Base-by-base conservation (phyloP, 2,888 invertebrate species). In the Smittia aterrima region DNA sequence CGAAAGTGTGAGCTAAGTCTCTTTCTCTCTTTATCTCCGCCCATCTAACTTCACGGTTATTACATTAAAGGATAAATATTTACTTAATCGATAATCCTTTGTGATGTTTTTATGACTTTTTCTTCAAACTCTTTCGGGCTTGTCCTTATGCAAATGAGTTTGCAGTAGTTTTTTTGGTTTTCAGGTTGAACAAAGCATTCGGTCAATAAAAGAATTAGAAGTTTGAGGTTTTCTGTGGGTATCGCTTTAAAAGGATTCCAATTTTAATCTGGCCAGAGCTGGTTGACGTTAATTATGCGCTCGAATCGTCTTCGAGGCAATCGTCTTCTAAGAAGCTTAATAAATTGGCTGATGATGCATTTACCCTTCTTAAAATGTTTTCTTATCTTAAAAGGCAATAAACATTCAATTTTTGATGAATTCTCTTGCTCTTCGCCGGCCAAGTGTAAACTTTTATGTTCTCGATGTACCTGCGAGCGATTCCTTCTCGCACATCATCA, bases 31-130 rank as follows among this genome's bases (percentile, higher is more conserved):
- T n/a, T n/a, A n/a, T n/a, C n/a, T 22, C 58, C 58, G 4, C 58
- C 58, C 58, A 58, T 18, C 58, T 18, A 16, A 40, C 41, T 38
- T 67, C 40, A 67, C 67, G 40, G 25, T 27, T 64, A 64, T 64
- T 58, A 58, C 24, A 71, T 71, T 58, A 73, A 73, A 47, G 74
- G 74, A 66, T 66, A 74, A 74, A 74, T 74, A 74, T 74, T 74
- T 74, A 74, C 66, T 74, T 54, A 66, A 74, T 38, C 47, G 18
- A 74, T 74, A 66, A 74, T 74, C 72, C 72, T 54, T 72, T 18
- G 20, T 27, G 32, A 72, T 72, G 72, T 72, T 72, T 64, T 72
- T 72, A 72, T 72, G 72, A 72, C 72, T 72, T 72, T 72, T 64
- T 64, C 64, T 24, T 13, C n/a, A 64, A 64, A 64, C n/a, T 7